Evolutionary conservation across 92 coral and sea anemone genomes (phyloP).

Genomic region (Siderastrea siderea): DNA sequence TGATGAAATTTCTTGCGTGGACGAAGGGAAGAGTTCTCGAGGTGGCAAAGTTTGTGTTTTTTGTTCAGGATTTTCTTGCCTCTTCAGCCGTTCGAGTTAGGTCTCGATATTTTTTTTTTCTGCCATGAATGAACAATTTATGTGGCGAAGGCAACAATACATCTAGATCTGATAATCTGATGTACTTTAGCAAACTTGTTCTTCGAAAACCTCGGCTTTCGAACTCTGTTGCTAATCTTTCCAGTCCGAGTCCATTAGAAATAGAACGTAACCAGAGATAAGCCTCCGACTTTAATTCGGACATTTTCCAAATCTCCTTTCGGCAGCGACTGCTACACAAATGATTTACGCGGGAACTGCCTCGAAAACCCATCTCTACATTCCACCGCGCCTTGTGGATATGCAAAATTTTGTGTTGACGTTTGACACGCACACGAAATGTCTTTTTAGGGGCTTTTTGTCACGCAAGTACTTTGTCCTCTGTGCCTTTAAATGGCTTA

Average conservation of each 20-base stretch:
- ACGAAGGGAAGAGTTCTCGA: slow-evolving; percentile 23
- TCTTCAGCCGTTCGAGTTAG: slow-evolving; percentile 19
- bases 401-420: slow-evolving; percentile 13
- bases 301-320: not conserved
- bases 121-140: slow-evolving; percentile 6
- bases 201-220: slow-evolving; percentile 47
- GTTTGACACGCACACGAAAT: not conserved
- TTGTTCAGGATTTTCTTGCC: slow-evolving; percentile 36
- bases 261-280: slow-evolving; percentile 35
- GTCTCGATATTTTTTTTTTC: slow-evolving; percentile 37
- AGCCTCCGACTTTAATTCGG: slow-evolving; percentile 11
- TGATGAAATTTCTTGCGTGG: slow-evolving; percentile 16
- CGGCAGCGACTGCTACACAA: not conserved
- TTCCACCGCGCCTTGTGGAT: slow-evolving; percentile 8
- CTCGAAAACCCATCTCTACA: not conserved
- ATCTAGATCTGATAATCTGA: slow-evolving; percentile 35
- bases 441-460: not conserved
- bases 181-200: slow-evolving; percentile 18
- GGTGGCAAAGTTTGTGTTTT: slow-evolving; percentile 4
- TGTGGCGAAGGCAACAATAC: slow-evolving; percentile 44
- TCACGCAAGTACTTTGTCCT: too few species aligned
- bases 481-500: too few species aligned
- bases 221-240: slow-evolving; percentile 21
- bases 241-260: slow-evolving; percentile 46
- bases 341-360: slow-evolving; percentile 4